Conservation (phyloP, 2,797 vertebrate genomes). For the Rachycentron canadum region DNA sequence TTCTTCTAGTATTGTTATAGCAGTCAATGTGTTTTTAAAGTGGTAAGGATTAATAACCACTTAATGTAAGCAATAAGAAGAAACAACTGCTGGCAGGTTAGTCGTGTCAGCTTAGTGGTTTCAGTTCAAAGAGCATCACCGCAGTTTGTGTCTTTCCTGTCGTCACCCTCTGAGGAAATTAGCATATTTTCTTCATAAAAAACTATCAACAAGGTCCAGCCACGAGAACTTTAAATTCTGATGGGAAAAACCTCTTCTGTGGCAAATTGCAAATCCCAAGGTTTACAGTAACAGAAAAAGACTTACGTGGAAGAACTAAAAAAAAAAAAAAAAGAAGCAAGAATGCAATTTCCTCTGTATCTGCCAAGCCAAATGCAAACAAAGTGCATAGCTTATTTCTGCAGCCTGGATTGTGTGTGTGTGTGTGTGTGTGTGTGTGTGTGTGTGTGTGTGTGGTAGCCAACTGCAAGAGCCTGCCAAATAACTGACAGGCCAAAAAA, state of each 20-base stretch:
- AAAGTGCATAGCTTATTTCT: conserved; percentile 58
- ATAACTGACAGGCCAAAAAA: conserved; percentile 67
- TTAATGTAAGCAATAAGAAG: neutral
- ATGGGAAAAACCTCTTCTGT: conserved; percentile 18
- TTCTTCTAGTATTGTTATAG: neutral
- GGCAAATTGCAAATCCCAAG: conserved; percentile 34
- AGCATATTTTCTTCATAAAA: conserved; percentile 29
- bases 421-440: conserved; percentile 12
- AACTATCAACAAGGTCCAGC: neutral
- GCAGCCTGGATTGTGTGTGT: conserved; percentile 33
- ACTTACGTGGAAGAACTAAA: conserved; percentile 36
- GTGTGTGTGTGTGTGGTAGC: conserved; percentile 10
- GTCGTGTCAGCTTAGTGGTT: conserved; percentile 15
- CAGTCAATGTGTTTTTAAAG: conserved; percentile 5
- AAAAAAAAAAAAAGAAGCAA: conserved; percentile 43
- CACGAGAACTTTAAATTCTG: neutral
- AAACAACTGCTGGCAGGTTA: conserved; percentile 1
- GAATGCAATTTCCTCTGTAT: conserved; percentile 66
- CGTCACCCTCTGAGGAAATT: conserved; percentile 6
- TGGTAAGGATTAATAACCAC: conserved; percentile 8
- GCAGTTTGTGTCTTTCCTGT: conserved; percentile 21
- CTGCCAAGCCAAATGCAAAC: conserved; percentile 75
- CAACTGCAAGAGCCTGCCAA: conserved; percentile 60
- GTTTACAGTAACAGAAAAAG: conserved; percentile 43
- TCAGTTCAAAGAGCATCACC: conserved; percentile 24